Conservation (phyloP, 35 echinoderm and acorn worm genomes). For the Hemicentrotus pulcherrimus region DNA sequence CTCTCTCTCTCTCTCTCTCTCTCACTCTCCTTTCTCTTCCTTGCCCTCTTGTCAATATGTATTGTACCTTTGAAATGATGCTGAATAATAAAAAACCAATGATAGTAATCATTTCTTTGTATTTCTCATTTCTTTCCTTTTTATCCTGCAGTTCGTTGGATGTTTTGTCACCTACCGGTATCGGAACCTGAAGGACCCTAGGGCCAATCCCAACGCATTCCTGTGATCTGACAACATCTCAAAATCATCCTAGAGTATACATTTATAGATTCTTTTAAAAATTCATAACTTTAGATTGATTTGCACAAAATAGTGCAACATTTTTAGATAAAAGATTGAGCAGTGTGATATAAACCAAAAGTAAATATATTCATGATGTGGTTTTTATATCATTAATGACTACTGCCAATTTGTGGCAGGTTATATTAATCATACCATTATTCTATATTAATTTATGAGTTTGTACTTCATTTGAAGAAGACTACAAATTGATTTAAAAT, state of each 20-base stretch:
- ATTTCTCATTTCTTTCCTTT: background rate
- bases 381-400: slow-evolving; percentile 6
- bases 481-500: background rate
- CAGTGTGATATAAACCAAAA: background rate
- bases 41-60: background rate
- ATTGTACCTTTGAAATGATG: background rate
- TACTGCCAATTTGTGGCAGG: background rate
- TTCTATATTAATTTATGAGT: background rate
- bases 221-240: slow-evolving; percentile 50
- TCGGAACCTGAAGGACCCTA: slow-evolving; percentile 79
- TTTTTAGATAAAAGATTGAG: background rate
- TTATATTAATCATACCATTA: background rate
- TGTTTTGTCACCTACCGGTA: slow-evolving; percentile 71
- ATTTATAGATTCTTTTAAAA: background rate
- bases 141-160: slow-evolving; percentile 65
- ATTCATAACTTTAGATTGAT: background rate
- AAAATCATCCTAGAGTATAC: background rate
- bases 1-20: too few relatives aligned
- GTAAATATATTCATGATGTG: background rate
- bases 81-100: too few relatives aligned
- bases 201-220: slow-evolving; percentile 84
- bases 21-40: background rate
- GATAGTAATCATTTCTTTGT: background rate
- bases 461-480: background rate
- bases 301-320: background rate